Base-by-base conservation (phyloP, 2,797 vertebrate genomes). In the Cirrhinus molitorella region DNA sequence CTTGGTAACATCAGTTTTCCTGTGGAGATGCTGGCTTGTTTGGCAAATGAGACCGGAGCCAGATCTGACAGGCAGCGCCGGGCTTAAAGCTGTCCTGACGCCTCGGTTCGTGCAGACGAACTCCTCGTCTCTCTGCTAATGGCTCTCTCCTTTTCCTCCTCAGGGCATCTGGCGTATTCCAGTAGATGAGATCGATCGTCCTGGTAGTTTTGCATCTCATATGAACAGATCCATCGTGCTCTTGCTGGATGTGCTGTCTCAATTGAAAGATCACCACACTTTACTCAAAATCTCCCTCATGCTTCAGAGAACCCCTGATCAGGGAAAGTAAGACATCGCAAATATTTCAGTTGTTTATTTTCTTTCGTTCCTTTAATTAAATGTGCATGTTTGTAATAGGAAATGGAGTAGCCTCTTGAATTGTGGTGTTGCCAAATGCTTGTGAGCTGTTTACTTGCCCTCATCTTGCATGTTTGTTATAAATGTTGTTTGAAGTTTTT, bases 141-240 rank as follows among this genome's bases (percentile, higher is more conserved):
- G 17, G 68, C 25, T 68, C 66, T 73, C 28, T 37, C 23, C 43
- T 59, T 73, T 55, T 68, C 67, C 47, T 73, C 61, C 87, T 85
- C 88, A 99, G 98, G 98, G 98, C 94, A 99, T 99, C 96, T 99
- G 98, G 98, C 96, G 98, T 89, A 99, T 99, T 93, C 98, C 98
- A 83, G 98, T 99, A 94, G 98, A 99, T 94, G 98, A 99, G 94
- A 99, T 99, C 31, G 98, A 99, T 95, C 97, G 98, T 78, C 98
- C 98, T 0, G 98, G 98, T 92, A 99, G 98, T 93, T 99, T 99
- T 65, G 98, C 98, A 31, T 99, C 97, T 94, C 98, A 99, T 96
- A 99, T 99, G 98, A 99, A 98, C 96, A 96, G 98, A 90, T 99
- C 98, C 84, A 97, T 99, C 77, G 97, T 99, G 84, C 95, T 99